Conservation (phyloP, 2,888 invertebrate species). For the Strigamia crassipes region DNA sequence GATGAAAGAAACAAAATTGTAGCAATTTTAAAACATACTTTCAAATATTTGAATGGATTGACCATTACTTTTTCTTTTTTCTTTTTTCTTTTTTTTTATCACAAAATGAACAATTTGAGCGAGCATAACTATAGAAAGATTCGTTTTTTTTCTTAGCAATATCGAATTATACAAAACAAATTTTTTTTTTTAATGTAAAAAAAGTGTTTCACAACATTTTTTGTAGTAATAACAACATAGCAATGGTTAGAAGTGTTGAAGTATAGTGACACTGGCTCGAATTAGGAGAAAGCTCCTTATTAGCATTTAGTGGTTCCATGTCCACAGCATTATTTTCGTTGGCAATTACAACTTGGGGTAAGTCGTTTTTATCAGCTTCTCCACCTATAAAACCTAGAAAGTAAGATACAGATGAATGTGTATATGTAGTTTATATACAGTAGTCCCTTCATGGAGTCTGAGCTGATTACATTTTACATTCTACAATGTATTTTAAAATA, state of each 20-base stretch:
- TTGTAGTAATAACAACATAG: background rate
- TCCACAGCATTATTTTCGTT: background rate
- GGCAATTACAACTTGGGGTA: background rate
- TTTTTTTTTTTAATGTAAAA: background rate
- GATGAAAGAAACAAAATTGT: background rate
- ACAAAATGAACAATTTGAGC: conserved; percentile 19
- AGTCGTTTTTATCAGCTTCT: background rate
- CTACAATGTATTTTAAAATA: no score
- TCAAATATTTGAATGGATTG: background rate
- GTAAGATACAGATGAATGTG: background rate
- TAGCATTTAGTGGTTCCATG: background rate
- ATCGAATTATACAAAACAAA: background rate
- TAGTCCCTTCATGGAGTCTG: no score
- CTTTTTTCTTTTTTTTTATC: no score
- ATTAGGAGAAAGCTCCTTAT: background rate
- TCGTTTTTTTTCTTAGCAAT: background rate
- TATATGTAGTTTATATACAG: no score
- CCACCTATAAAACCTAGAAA: background rate
- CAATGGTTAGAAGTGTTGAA: background rate
- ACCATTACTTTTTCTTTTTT: no score
- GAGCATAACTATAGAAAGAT: background rate
- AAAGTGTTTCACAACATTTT: background rate
- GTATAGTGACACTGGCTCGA: conserved; percentile 5
- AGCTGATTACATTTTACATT: no score
- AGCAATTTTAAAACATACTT: background rate